phyloP scores from a whole-genome alignment of 2,797 vertebrate genomes.

The Smutsia gigantea region DNA sequence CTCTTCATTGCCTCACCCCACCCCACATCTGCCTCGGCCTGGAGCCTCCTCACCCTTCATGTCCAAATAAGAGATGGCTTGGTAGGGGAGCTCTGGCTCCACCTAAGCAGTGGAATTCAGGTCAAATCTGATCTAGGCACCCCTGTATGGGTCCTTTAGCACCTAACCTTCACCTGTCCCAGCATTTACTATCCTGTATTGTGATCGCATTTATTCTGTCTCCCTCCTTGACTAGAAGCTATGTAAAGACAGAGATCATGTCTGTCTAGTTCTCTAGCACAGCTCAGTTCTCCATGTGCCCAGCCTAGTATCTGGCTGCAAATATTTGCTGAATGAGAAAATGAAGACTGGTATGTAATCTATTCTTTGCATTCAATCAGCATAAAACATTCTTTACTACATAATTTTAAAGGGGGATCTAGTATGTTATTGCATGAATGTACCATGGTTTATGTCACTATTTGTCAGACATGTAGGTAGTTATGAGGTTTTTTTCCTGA shows the following conservation, averaged over 20 bases:
- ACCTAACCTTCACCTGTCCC: neutral
- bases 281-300: neutral
- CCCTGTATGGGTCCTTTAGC: accelerated
- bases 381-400: neutral
- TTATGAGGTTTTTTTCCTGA: neutral
- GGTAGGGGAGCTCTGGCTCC: neutral
- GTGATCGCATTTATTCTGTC: neutral
- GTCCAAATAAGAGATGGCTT: neutral
- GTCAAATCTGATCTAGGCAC: neutral
- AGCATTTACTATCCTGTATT: neutral
- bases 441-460: neutral
- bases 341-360: neutral
- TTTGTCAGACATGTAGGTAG: neutral
- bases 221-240: neutral
- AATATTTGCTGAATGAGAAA: neutral
- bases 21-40: neutral
- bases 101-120: neutral
- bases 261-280: neutral
- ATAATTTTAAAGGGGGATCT: neutral
- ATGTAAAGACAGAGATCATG: neutral
- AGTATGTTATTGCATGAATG: neutral
- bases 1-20: neutral
- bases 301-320: no score
- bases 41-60: neutral
- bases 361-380: neutral